Conservation (phyloP, 2,888 invertebrate genomes). For the Clunio marinus region DNA sequence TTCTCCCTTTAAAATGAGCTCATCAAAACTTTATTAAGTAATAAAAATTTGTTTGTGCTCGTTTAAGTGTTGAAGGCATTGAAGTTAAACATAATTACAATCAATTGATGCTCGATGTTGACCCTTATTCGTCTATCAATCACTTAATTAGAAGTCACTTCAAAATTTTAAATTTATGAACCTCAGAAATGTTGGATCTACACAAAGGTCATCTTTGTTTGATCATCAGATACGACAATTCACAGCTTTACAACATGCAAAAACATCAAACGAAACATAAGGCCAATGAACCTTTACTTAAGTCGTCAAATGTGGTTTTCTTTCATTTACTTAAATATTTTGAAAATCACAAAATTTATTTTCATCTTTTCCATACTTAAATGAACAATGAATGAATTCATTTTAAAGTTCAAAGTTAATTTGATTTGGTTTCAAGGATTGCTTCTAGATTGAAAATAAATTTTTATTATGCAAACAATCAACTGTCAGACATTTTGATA, state of each 20-base stretch:
- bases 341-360: too few relatives aligned
- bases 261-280: not conserved
- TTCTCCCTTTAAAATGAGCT: too few relatives aligned
- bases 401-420: not conserved
- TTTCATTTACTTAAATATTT: too few relatives aligned
- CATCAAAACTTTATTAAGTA: not conserved
- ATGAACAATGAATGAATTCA: not conserved
- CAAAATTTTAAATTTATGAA: too few relatives aligned
- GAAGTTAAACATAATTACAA: not conserved
- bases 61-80: not conserved
- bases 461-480: not conserved
- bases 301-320: not conserved
- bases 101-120: slow-evolving; percentile 10
- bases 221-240: not conserved
- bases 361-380: too few relatives aligned
- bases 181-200: not conserved
- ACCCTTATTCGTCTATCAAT: slow-evolving; percentile 24
- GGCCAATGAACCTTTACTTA: not conserved
- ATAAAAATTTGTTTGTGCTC: not conserved
- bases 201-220: not conserved
- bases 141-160: not conserved
- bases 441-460: not conserved
- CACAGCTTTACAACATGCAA: too few relatives aligned
- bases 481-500: too few relatives aligned
- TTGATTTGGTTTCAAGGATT: slow-evolving; percentile 4